Conservation (phyloP, 2,113 vertebrate species). For the Rattus rattus region DNA sequence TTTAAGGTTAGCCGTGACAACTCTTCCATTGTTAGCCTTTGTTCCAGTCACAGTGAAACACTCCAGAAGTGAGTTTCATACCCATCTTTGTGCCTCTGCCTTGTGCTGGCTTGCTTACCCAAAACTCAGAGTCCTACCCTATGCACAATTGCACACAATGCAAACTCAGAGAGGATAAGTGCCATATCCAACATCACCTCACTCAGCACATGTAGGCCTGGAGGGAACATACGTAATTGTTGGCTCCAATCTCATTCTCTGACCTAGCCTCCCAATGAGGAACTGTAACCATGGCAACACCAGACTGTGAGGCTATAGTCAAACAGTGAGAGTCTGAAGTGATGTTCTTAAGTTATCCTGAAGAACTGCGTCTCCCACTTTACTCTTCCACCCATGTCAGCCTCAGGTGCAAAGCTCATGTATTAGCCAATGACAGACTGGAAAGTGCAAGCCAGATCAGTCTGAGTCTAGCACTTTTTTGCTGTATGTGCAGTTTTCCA, state of each 20-base stretch:
- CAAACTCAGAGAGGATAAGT: neutral
- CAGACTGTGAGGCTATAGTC: neutral
- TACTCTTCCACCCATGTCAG: neutral
- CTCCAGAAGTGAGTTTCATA: neutral
- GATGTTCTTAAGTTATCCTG: slow-evolving; percentile 25
- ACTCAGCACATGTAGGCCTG: neutral
- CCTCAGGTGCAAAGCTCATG: neutral
- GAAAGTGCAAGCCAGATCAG: neutral
- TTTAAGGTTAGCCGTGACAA: neutral
- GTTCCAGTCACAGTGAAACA: neutral
- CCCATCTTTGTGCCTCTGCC: neutral
- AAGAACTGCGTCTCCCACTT: neutral
- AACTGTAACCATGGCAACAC: neutral
- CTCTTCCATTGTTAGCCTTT: neutral
- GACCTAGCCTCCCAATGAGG: neutral
- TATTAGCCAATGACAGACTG: neutral
- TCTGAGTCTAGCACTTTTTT: neutral
- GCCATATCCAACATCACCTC: neutral
- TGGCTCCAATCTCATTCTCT: neutral
- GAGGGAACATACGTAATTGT: neutral
- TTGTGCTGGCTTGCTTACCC: neutral
- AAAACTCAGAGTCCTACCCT: neutral
- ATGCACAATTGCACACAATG: neutral
- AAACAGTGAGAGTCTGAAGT: neutral
- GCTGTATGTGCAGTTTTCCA: neutral